Percentiles rank a stretch among this genome's conserved stretches.
These are phyloP conservation scores for Drosophila subquinaria DNA, from an alignment of 2,888 invertebrate species.

Conservation along the genomic window DNA sequence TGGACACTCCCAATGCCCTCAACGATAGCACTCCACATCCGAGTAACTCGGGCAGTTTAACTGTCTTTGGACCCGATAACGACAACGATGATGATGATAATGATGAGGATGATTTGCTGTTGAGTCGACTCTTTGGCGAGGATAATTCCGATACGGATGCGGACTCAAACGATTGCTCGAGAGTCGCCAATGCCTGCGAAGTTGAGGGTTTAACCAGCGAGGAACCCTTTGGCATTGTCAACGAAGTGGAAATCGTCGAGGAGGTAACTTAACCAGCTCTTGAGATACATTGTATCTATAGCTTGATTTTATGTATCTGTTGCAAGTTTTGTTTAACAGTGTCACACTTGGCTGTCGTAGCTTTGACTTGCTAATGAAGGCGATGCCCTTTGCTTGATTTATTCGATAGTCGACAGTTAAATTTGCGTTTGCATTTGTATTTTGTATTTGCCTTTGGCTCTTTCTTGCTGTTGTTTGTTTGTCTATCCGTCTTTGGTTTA, in stretches of 20 bases:
- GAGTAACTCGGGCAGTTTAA: conserved; percentile 62
- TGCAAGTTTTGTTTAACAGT: conserved; percentile 22
- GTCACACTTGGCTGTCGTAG: conserved; percentile 21
- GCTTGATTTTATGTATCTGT: background rate
- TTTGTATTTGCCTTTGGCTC: background rate
- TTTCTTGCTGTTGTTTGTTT: conserved; percentile 1
- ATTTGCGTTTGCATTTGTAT: conserved; percentile 2
- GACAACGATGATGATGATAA: conserved; percentile 43
- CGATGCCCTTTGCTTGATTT: conserved; percentile 41
- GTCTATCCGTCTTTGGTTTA: conserved; percentile 1
- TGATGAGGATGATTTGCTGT: conserved; percentile 50
- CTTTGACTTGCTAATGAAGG: conserved; percentile 51
- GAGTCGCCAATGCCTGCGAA: conserved; percentile 65
- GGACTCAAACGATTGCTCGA: conserved; percentile 36
- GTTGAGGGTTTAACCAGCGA: conserved; percentile 61
- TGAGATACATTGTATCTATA: background rate
- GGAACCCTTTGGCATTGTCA: conserved; percentile 65
- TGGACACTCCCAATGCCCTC: conserved; percentile 61
- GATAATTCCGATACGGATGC: conserved; percentile 51
- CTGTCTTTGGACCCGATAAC: conserved; percentile 49
- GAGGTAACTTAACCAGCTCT: conserved; percentile 70
- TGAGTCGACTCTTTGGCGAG: conserved; percentile 53
- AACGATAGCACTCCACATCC: conserved; percentile 82
- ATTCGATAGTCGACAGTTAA: conserved; percentile 7
- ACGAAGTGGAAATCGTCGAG: conserved; percentile 74